Conservation (phyloP, 2,113 vertebrate species). For the Scortum barcoo region DNA sequence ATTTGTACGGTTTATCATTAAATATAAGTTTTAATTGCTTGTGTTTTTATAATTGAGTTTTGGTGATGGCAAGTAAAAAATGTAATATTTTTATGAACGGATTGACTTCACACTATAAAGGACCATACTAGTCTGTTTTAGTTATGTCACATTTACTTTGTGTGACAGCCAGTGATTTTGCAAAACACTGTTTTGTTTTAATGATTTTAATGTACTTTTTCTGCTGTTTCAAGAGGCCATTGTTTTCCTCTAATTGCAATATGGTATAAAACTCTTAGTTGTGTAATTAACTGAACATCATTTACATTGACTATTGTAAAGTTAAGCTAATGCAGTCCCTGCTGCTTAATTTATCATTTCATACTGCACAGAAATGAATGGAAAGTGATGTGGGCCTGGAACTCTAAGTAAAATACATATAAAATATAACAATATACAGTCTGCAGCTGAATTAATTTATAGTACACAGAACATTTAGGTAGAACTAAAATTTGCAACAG, state of each 20-base stretch:
- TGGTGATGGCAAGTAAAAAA: not conserved
- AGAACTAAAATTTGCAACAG: not conserved
- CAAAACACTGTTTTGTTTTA: not conserved
- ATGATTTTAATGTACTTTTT: not conserved
- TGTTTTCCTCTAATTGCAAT: not conserved
- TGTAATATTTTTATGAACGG: not conserved
- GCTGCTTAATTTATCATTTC: not conserved
- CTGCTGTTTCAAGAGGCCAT: not conserved
- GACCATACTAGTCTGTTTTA: not conserved
- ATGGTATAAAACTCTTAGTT: not conserved
- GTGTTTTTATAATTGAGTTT: not conserved
- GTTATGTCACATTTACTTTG: not conserved
- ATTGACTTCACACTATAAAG: not conserved
- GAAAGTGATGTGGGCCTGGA: not conserved
- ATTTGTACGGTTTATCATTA: not conserved
- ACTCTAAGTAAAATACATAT: conserved; percentile 1
- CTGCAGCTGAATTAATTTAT: too few relatives aligned
- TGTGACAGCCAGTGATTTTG: not conserved
- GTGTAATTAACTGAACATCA: not conserved
- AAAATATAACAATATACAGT: not conserved
- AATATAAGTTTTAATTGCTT: not conserved
- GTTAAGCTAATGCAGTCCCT: not conserved
- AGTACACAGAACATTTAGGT: not conserved
- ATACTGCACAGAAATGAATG: not conserved
- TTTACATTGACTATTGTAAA: not conserved